Evolutionary conservation across 1,140 invertebrate species (phyloP), one percentile per base, ranked within the genome.

Genomic region (Berghia stephanieae): DNA sequence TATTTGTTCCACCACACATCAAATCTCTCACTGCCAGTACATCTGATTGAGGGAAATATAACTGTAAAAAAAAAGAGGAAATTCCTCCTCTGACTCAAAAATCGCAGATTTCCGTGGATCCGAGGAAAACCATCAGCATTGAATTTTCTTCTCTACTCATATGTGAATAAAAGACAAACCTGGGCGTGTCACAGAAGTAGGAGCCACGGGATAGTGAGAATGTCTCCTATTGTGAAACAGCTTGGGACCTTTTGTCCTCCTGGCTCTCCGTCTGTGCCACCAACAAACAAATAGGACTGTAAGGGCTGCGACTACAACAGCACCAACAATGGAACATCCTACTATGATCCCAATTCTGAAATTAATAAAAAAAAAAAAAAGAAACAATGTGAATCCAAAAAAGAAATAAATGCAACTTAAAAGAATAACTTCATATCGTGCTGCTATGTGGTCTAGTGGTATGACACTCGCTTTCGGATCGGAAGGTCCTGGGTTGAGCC

Each of bases 321-420:
- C 75, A 24, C 75, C 79, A 21, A 66, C 46, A 38, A 80, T 80
- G 31, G 66, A 63, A 42, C 75, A 77, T 18, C 79, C 79, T 42
- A 80, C 79, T 27, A 80, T 80, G 42, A 80, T 80, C 24, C 69
- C 79, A 57, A 80, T 80, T 18, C 79, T 80, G 75, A 27, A 38
- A 42, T 46, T 0, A 66, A 38, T 21, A 57, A 57, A 36, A 55
- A 16, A 42, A 10, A 18, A 34, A 52, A 2, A 52, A 0, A 6
- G 10, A 71, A 71, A 1, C 6, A 24, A 2, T 71, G 24, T 4
- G 10, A 43, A 21, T 6, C 13, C 34, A 44, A n/a, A 43, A 70
- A n/a, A 4, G 2, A 69, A 18, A 36, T 36, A 34, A 36, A n/a
- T 18, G 27, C 31, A 40, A 38, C 24, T 36, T 18, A 38, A 24